Percentiles rank a stretch among this genome's conserved stretches.
These are phyloP conservation scores for Ceryle rudis DNA, from an alignment of 2,797 vertebrate genomes.

Conservation along the genomic window DNA sequence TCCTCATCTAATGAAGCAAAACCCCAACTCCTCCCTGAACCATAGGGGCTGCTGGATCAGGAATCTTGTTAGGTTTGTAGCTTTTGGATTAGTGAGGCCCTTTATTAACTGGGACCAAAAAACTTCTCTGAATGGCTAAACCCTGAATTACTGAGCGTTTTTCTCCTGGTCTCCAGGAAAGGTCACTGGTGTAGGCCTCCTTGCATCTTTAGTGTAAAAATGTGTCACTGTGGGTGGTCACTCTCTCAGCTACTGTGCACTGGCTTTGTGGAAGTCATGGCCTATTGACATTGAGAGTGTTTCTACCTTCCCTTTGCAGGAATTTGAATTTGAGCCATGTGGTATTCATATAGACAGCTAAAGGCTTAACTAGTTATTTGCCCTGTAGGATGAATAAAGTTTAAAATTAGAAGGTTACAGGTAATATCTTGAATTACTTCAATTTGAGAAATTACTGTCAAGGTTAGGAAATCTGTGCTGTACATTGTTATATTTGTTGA, in stretches of 20 bases:
- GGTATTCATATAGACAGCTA: constrained; percentile 31
- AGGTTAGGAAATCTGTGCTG: neutral
- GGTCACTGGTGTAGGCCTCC: neutral
- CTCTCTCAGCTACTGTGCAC: neutral
- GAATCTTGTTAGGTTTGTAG: constrained; percentile 45
- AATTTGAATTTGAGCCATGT: constrained; percentile 15
- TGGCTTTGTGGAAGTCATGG: constrained; percentile 18
- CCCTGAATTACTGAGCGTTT: constrained; percentile 50
- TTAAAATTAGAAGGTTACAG: neutral
- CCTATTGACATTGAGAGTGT: constrained; percentile 55
- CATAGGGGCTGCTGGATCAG: neutral
- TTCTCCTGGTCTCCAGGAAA: constrained; percentile 61
- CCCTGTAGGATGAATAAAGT: neutral
- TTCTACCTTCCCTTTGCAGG: constrained; percentile 44
- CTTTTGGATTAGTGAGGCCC: constrained; percentile 40
- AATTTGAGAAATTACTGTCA: neutral
- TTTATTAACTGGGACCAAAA: constrained; percentile 47
- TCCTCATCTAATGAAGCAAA: neutral
- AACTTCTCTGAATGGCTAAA: constrained; percentile 53
- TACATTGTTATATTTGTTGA: neutral
- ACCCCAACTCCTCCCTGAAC: neutral
- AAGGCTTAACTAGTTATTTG: constrained; percentile 34
- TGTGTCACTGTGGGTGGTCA: constrained; percentile 66
- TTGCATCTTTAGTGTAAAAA: constrained; percentile 59
- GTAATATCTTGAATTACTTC: neutral